phyloP scores from a whole-genome alignment of 1,140 invertebrate species.

The Lordiphosa stackelbergi region DNA sequence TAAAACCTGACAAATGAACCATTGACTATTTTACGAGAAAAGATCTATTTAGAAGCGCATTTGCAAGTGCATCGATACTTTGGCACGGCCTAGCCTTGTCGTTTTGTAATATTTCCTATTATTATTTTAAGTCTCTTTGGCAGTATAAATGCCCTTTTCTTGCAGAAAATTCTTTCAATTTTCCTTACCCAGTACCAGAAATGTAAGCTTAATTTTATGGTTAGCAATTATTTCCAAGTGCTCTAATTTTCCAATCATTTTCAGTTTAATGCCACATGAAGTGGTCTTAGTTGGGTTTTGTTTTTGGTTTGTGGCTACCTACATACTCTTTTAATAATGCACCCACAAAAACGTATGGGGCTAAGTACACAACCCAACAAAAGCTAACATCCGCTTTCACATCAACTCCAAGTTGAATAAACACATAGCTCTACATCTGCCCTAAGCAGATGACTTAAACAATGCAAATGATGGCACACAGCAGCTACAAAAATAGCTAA shows the following conservation, averaged over 20 bases:
- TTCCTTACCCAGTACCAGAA: too few relatives aligned
- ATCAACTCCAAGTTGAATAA: slow-evolving; percentile 28
- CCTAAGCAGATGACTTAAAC: slow-evolving; percentile 19
- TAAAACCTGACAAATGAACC: too few relatives aligned
- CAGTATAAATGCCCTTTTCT: too few relatives aligned
- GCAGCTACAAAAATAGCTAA: too few relatives aligned
- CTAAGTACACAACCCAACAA: slow-evolving; percentile 24
- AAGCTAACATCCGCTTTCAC: slow-evolving; percentile 23
- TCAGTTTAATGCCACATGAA: slow-evolving; percentile 2
- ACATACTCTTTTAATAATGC: slow-evolving; percentile 39
- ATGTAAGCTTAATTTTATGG: too few relatives aligned
- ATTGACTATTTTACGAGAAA: too few relatives aligned
- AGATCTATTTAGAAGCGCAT: too few relatives aligned
- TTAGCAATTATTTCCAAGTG: not conserved
- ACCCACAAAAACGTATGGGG: slow-evolving; percentile 5
- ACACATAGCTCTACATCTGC: slow-evolving; percentile 11
- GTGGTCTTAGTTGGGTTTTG: slow-evolving; percentile 6
- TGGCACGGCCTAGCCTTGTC: too few relatives aligned
- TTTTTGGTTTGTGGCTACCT: slow-evolving; percentile 25
- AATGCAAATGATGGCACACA: slow-evolving; percentile 23
- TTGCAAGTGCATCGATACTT: too few relatives aligned
- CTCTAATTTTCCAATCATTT: slow-evolving; percentile 29
- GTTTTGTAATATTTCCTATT: too few relatives aligned
- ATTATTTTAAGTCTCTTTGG: too few relatives aligned
- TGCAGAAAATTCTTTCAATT: too few relatives aligned